These are phyloP conservation scores for Seriola dumerili DNA, from an alignment of 2,113 vertebrate species.

Conservation along the genomic window DNA sequence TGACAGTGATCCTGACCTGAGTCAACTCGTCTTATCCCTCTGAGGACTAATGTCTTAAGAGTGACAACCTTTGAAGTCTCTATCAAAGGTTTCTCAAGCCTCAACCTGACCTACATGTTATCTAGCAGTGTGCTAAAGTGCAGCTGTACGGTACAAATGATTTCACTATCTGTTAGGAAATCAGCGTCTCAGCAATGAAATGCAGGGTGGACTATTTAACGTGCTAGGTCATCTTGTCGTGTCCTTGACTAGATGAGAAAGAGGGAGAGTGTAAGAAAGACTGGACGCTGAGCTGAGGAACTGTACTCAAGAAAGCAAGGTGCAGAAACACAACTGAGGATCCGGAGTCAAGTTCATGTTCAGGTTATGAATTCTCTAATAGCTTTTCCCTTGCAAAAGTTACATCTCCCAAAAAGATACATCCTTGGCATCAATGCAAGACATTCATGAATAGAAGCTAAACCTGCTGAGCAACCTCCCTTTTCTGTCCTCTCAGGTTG, in stretches of 20 bases:
- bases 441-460: slow-evolving; percentile 59
- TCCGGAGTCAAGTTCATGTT: slow-evolving; percentile 42
- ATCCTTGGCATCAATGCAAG: slow-evolving; percentile 32
- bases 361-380: slow-evolving; percentile 16
- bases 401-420: slow-evolving; percentile 16
- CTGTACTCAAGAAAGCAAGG: slow-evolving; percentile 12
- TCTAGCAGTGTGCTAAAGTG: slow-evolving; percentile 73
- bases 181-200: slow-evolving; percentile 56
- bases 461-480: slow-evolving; percentile 17
- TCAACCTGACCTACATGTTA: slow-evolving; percentile 40
- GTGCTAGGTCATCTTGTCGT: slow-evolving; percentile 23
- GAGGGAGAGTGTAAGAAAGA: slow-evolving; percentile 19
- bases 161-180: slow-evolving; percentile 58
- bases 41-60: slow-evolving; percentile 26
- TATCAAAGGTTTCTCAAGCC: slow-evolving; percentile 34
- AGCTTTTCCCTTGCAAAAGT: slow-evolving; percentile 8
- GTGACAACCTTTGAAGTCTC: slow-evolving; percentile 51
- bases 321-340: slow-evolving; percentile 35
- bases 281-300: slow-evolving; percentile 11
- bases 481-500: slow-evolving; percentile 6
- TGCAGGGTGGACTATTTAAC: slow-evolving; percentile 31
- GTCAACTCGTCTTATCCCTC: slow-evolving; percentile 16
- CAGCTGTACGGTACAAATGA: slow-evolving; percentile 69
- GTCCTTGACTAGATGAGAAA: slow-evolving; percentile 47
- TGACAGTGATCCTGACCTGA: slow-evolving; percentile 52